These are phyloP conservation scores for Diorhabda sublineata DNA, from an alignment of 1,140 invertebrate species.

Conservation along the genomic window DNA sequence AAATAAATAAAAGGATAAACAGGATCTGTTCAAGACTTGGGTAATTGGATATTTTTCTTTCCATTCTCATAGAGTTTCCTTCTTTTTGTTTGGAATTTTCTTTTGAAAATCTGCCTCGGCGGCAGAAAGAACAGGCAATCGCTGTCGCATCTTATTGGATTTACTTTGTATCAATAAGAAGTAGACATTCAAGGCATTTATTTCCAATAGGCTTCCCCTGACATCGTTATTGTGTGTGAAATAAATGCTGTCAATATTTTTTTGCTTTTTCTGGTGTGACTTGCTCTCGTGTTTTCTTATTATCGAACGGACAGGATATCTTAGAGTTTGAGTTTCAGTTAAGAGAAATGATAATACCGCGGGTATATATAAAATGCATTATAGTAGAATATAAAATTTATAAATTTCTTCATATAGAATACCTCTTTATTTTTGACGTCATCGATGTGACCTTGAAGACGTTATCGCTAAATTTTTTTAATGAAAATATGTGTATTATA, in stretches of 20 bases:
- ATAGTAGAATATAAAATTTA: too few relatives aligned
- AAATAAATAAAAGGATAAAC: constrained; percentile 7
- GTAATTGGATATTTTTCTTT: constrained; percentile 25
- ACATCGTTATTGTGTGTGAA: constrained; percentile 30
- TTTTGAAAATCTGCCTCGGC: background rate
- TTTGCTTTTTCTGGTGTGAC: background rate
- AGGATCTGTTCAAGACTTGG: constrained; percentile 17
- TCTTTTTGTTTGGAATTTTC: constrained; percentile 10
- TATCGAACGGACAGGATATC: too few relatives aligned
- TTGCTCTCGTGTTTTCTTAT: too few relatives aligned
- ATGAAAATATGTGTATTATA: too few relatives aligned
- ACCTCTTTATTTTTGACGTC: too few relatives aligned
- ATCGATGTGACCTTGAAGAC: too few relatives aligned
- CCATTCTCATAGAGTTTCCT: constrained; percentile 8
- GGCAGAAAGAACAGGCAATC: constrained; percentile 21
- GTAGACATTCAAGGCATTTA: constrained; percentile 29
- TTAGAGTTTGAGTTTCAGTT: too few relatives aligned
- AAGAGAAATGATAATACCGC: too few relatives aligned
- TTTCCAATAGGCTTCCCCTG: constrained; percentile 22
- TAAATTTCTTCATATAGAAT: too few relatives aligned
- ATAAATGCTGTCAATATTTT: constrained; percentile 9
- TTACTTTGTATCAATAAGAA: constrained; percentile 34
- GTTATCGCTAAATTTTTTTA: too few relatives aligned
- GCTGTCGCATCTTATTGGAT: constrained; percentile 35
- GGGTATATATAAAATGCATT: too few relatives aligned